phyloP scores from a whole-genome alignment of 1,140 invertebrate species.

The Drosophila busckii region DNA sequence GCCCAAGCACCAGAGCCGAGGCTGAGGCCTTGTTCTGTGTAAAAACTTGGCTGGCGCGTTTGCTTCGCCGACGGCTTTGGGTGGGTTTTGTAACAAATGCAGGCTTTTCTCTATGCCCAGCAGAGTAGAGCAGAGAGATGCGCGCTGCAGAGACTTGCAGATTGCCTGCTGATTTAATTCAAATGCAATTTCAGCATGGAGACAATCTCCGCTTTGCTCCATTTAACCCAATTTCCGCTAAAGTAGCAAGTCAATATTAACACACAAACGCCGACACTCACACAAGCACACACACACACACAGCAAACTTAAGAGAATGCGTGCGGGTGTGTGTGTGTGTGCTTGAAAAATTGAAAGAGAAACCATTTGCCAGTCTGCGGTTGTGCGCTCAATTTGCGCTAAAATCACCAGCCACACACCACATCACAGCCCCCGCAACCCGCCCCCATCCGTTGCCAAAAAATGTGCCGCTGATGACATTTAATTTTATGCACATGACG shows the following conservation, averaged over 20 bases:
- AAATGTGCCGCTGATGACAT: constrained; percentile 17
- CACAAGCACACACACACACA: background rate
- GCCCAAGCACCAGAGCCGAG: background rate
- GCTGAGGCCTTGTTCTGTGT: background rate
- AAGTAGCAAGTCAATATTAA: constrained; percentile 57
- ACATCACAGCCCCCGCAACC: too few relatives aligned
- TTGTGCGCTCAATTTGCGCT: constrained; percentile 29
- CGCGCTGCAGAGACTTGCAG: too few relatives aligned
- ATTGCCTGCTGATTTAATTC: constrained; percentile 56
- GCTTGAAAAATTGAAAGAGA: constrained; percentile 18
- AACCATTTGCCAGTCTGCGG: constrained; percentile 21
- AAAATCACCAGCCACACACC: constrained; percentile 10
- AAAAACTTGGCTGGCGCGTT: too few relatives aligned
- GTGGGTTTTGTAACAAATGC: too few relatives aligned
- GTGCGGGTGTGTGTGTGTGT: too few relatives aligned
- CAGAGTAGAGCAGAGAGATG: too few relatives aligned
- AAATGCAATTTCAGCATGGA: constrained; percentile 50
- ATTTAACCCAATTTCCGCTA: constrained; percentile 55
- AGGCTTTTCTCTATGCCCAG: too few relatives aligned
- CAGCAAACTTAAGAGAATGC: constrained; percentile 24
- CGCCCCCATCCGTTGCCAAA: too few relatives aligned
- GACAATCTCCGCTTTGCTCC: constrained; percentile 50
- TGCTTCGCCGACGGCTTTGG: too few relatives aligned
- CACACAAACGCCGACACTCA: constrained; percentile 22
- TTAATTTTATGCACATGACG: constrained; percentile 43